Conservation (phyloP, 2,797 vertebrate species). For the Astyanax mexicanus region DNA sequence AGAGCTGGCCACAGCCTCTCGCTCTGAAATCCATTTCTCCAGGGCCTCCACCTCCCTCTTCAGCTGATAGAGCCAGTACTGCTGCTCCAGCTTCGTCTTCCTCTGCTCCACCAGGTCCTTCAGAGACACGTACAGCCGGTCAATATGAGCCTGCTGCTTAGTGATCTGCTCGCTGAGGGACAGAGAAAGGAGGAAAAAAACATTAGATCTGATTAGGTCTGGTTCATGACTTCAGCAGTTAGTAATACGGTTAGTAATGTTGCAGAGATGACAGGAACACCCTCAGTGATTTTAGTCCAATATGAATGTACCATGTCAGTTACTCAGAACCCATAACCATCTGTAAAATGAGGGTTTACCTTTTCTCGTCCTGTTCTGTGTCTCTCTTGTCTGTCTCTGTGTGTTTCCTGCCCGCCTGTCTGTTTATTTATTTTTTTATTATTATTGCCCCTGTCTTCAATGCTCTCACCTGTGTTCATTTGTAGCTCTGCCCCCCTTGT, state of each 20-base stretch:
- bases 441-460: too few species aligned
- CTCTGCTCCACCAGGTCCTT: constrained; percentile 93
- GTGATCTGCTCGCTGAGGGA: constrained; percentile 84
- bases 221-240: background rate
- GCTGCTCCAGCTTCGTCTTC: constrained; percentile 89
- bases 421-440: too few species aligned
- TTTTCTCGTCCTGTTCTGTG: too few species aligned
- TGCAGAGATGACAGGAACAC: too few species aligned
- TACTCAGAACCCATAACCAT: background rate
- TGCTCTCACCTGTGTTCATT: too few species aligned
- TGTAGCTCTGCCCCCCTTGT: too few species aligned
- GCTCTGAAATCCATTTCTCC: constrained; percentile 94
- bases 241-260: background rate
- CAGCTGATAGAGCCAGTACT: constrained; percentile 93
- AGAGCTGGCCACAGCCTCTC: constrained; percentile 90
- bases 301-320: background rate
- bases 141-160: constrained; percentile 93
- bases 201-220: too few species aligned
- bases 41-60: constrained; percentile 92
- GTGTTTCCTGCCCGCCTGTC: too few species aligned
- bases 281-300: too few species aligned
- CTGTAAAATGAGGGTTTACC: too few species aligned
- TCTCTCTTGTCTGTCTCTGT: too few species aligned
- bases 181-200: background rate
- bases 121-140: constrained; percentile 90